Evolutionary conservation across 2,797 vertebrate genomes (phyloP).

Genomic region (Cuculus canorus): DNA sequence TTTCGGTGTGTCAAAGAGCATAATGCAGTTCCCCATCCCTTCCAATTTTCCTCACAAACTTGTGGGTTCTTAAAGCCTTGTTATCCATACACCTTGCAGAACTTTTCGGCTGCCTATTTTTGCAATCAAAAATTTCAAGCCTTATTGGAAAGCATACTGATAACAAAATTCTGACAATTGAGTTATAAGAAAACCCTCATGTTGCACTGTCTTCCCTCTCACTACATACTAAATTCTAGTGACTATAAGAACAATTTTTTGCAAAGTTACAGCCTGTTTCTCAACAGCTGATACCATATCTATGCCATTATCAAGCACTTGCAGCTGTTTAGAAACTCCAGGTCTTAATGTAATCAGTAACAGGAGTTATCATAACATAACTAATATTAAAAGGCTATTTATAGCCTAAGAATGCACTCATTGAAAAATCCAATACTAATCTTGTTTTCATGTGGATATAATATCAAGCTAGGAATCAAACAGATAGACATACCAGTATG

Average conservation of each 20-base stretch:
- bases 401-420: conserved; percentile 34
- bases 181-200: background rate
- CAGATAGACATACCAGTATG: background rate
- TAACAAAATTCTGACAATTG: background rate
- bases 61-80: background rate
- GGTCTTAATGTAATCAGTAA: conserved; percentile 52
- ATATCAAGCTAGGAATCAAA: background rate
- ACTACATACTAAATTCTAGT: background rate
- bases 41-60: background rate
- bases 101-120: background rate
- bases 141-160: background rate
- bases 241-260: background rate
- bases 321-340: conserved; percentile 62
- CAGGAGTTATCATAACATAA: conserved; percentile 58
- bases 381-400: conserved; percentile 47
- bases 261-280: conserved; percentile 10
- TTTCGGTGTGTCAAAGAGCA: background rate
- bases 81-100: background rate
- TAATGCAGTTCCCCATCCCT: background rate
- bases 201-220: background rate
- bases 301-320: conserved; percentile 53
- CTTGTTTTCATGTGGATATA: background rate
- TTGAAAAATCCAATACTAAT: conserved; percentile 28
- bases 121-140: background rate
- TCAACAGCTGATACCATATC: conserved; percentile 44